Evolutionary conservation across 2,797 vertebrate genomes (phyloP), one percentile per base, ranked within the genome.

Genomic region (Pangasius krempfi): DNA sequence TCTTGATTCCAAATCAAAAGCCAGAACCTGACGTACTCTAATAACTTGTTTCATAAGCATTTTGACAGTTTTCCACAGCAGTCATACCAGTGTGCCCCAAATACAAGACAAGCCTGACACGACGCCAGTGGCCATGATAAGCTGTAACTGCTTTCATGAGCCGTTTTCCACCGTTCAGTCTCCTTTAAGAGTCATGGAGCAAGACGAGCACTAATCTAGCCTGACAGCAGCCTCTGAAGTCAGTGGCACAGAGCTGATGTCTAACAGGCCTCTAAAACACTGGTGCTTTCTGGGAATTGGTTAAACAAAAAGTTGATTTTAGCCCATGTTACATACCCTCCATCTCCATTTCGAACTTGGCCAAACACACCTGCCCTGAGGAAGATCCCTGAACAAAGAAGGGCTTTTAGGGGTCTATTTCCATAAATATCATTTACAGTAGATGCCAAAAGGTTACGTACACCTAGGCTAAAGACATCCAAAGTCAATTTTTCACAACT

Each of bases 131-230:
- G 89, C 87, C 91, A 91, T 90, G 92, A 92, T 86, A 91, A 94
- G 91, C 88, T 89, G 90, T 92, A 93, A 94, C 94, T 91, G 92
- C 91, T 92, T 93, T 91, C 47, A 76, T 88, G 89, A 88, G 86
- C 88, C 66, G 89, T 95, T 87, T 95, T 95, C 95, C 94, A 95
- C 91, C 92, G 88, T 93, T 86, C 86, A 81, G 70, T 60, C 66
- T 64, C 54, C 47, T 87, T 68, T 78, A 66, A 81, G 78, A 47
- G 64, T 52, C 64, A 7, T 13, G 47, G 62, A 0, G 5, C 64
- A 30, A 44, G 86, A 44, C 25, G 37, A 83, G 37, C 13, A n/a
- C 58, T 83, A 83, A 83, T 44, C 80, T 47, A 64, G 13, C 80
- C 79, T 58, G 86, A 80, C 86, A 81, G 78, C 86, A 72, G 52